A percentile compares a stretch with the other conserved stretches of the same genome.
Evolutionary conservation across 2,888 invertebrate species (phyloP).

Genomic region (Dyspetes luteomarginatus): DNA sequence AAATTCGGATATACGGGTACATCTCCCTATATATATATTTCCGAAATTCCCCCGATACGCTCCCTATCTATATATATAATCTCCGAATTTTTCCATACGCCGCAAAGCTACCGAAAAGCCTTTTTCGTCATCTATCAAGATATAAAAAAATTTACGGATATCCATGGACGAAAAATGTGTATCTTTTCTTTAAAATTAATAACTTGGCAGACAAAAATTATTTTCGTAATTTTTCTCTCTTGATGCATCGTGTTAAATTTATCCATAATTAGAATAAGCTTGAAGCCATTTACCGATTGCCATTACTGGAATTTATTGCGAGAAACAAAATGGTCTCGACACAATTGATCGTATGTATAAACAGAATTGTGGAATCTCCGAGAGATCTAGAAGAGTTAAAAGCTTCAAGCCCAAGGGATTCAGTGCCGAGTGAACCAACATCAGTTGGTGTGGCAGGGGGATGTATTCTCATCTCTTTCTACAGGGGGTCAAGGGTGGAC

Average conservation of each 20-base stretch:
- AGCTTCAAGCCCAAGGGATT: conserved; percentile 36
- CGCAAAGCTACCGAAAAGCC: conserved; percentile 64
- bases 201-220: too few relatives aligned
- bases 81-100: conserved; percentile 58
- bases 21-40: background rate
- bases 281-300: too few relatives aligned
- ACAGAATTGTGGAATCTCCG: conserved; percentile 7
- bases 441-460: background rate
- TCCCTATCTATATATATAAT: conserved; percentile 24
- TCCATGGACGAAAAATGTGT: too few relatives aligned
- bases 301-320: too few relatives aligned
- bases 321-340: too few relatives aligned
- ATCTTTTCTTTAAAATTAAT: too few relatives aligned
- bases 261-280: too few relatives aligned
- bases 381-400: conserved; percentile 22
- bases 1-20: conserved; percentile 14
- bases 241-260: too few relatives aligned
- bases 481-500: conserved; percentile 67
- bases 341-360: background rate
- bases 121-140: too few relatives aligned
- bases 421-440: conserved; percentile 8
- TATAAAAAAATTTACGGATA: too few relatives aligned
- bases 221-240: too few relatives aligned
- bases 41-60: background rate
- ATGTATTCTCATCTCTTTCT: background rate